Conservation (phyloP, 2,888 invertebrate species). For the Cyclophora albipunctata region DNA sequence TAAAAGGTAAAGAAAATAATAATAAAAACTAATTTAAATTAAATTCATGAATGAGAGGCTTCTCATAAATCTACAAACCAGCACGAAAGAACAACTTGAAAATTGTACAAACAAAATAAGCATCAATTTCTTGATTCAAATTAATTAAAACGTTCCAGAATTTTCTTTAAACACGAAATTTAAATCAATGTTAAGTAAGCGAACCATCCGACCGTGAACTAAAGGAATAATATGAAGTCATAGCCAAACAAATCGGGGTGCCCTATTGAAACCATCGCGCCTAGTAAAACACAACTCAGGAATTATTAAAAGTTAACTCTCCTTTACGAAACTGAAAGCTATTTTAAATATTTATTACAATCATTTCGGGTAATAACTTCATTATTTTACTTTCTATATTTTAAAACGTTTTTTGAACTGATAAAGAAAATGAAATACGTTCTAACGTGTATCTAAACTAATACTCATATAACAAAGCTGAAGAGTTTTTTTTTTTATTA, state of each 20-base stretch:
- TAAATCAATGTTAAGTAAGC: constrained; percentile 24
- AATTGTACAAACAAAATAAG: constrained; percentile 2
- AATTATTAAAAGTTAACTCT: constrained; percentile 34
- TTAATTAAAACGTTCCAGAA: constrained; percentile 20
- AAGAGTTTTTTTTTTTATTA: no score
- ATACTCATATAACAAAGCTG: no score
- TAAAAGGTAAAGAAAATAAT: no score
- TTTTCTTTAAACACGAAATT: constrained; percentile 21
- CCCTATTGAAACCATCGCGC: constrained; percentile 37
- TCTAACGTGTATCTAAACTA: no score
- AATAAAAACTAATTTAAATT: background rate
- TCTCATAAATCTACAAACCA: no score
- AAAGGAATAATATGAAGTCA: constrained; percentile 30
- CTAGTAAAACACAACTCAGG: constrained; percentile 33
- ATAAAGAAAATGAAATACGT: no score
- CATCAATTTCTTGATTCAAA: constrained; percentile 9
- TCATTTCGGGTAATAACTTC: background rate
- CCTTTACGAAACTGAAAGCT: constrained; percentile 2
- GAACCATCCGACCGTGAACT: constrained; percentile 24
- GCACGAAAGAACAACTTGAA: no score
- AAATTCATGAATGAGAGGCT: background rate
- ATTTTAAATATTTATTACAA: constrained; percentile 3
- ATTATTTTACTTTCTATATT: no score
- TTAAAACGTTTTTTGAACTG: no score
- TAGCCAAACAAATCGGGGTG: constrained; percentile 32